These are phyloP conservation scores for Halocynthia roretzi DNA, from an alignment of 23 tunicate genomes.

Conservation along the genomic window DNA sequence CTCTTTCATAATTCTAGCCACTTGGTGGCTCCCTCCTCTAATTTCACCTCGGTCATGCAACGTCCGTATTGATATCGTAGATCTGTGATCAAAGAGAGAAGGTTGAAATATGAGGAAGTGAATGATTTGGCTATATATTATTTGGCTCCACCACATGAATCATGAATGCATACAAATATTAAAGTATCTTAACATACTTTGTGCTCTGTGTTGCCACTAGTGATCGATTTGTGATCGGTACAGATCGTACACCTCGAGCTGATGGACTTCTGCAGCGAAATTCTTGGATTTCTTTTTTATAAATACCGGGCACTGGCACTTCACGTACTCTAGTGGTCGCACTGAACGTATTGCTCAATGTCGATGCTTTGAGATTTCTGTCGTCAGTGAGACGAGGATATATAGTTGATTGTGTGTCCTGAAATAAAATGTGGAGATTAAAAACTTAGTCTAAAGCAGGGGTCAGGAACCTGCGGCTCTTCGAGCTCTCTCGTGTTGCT, in stretches of 20 bases:
- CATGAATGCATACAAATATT: too few species aligned
- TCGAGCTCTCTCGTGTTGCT: too few species aligned
- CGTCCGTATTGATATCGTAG: background rate
- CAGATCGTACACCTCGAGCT: conserved; percentile 77
- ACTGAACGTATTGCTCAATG: conserved; percentile 76
- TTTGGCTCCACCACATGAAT: too few species aligned
- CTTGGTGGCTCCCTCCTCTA: conserved; percentile 29
- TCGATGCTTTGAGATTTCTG: conserved; percentile 61
- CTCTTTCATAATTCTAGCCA: conserved; percentile 36
- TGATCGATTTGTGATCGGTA: conserved; percentile 69
- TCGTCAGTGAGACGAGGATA: conserved; percentile 78
- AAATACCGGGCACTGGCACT: conserved; percentile 77
- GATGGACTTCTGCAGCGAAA: conserved; percentile 78
- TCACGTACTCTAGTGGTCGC: conserved; percentile 88
- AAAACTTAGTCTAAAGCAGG: too few species aligned
- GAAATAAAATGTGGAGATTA: background rate
- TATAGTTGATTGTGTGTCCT: conserved; percentile 14
- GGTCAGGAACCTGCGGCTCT: too few species aligned
- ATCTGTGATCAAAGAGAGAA: too few species aligned
- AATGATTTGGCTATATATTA: too few species aligned
- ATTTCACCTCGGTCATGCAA: conserved; percentile 10
- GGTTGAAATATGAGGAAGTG: too few species aligned
- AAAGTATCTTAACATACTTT: conserved; percentile 17
- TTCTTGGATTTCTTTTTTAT: conserved; percentile 79
- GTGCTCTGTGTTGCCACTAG: conserved; percentile 52